Percentiles rank a stretch among this genome's conserved stretches.
These are phyloP conservation scores for Epirrhoe tristata DNA, from an alignment of 2,888 invertebrate genomes.

Conservation along the genomic window DNA sequence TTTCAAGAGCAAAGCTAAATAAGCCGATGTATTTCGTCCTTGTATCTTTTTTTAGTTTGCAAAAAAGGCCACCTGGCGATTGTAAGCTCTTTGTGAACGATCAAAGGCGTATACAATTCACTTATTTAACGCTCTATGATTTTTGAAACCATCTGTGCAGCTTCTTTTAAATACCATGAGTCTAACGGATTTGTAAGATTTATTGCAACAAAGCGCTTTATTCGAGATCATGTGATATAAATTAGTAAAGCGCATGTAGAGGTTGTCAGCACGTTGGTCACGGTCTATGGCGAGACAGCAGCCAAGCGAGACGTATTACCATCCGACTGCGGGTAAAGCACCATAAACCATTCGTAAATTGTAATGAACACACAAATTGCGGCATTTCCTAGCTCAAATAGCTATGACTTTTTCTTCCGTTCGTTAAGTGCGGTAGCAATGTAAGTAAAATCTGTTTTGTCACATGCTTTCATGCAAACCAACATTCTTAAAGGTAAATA, in stretches of 20 bases:
- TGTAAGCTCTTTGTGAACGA: conserved; percentile 3
- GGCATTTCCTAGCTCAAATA: conserved; percentile 36
- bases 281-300: conserved; percentile 31
- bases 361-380: conserved; percentile 35
- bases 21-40: conserved; percentile 27
- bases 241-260: conserved; percentile 23
- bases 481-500: neutral
- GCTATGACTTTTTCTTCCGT: conserved; percentile 36
- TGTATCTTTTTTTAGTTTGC: conserved; percentile 21
- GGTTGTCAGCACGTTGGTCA: conserved; percentile 33
- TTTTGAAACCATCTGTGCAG: neutral
- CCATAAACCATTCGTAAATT: conserved; percentile 26
- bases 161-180: neutral
- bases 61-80: conserved; percentile 11
- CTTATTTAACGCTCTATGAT: neutral
- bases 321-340: conserved; percentile 37
- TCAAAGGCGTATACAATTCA: conserved; percentile 4
- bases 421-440: conserved; percentile 16
- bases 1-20: conserved; percentile 44
- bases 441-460: neutral
- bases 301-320: conserved; percentile 42
- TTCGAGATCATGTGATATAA: conserved; percentile 12
- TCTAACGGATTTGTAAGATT: neutral
- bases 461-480: neutral
- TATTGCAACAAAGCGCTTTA: conserved; percentile 6